A percentile compares a stretch with the other conserved stretches of the same genome.
phyloP scores from a whole-genome alignment of 2,888 invertebrate species.

The Folsomia manolachei region DNA sequence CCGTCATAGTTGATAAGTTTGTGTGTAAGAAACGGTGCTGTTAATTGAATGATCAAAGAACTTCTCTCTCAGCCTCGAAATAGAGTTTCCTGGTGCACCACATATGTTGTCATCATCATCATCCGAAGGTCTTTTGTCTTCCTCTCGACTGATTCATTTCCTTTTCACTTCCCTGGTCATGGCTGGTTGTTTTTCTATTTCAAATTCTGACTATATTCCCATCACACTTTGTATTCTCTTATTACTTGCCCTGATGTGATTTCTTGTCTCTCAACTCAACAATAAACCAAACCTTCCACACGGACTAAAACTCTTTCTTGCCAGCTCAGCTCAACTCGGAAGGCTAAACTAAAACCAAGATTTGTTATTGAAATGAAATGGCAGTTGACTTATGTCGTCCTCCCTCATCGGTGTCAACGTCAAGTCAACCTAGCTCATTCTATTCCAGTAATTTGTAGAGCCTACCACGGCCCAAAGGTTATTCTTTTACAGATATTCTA shows the following conservation, averaged over 20 bases:
- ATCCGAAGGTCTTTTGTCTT: constrained; percentile 21
- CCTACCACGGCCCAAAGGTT: neutral
- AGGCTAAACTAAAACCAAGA: neutral
- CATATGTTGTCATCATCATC: constrained; percentile 25
- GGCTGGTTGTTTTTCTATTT: neutral
- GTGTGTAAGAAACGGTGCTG: constrained; percentile 4
- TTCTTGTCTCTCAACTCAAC: too few species aligned
- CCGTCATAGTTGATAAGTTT: neutral
- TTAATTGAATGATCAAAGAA: constrained; percentile 26
- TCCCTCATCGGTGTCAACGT: neutral
- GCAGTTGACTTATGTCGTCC: neutral
- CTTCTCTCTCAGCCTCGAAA: constrained; percentile 12
- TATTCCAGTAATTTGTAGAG: neutral
- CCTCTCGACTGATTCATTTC: constrained; percentile 20
- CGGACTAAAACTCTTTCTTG: neutral
- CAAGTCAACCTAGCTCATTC: neutral
- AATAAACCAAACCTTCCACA: too few species aligned
- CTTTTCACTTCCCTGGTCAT: neutral
- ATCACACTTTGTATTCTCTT: too few species aligned
- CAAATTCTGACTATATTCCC: too few species aligned
- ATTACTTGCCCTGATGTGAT: too few species aligned
- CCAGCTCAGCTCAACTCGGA: neutral
- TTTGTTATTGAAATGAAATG: neutral
- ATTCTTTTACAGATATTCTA: too few species aligned
- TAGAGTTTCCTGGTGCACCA: constrained; percentile 12